Evolutionary conservation across 2,797 vertebrate genomes (phyloP).

Genomic region (Novumbra hubbsi): DNA sequence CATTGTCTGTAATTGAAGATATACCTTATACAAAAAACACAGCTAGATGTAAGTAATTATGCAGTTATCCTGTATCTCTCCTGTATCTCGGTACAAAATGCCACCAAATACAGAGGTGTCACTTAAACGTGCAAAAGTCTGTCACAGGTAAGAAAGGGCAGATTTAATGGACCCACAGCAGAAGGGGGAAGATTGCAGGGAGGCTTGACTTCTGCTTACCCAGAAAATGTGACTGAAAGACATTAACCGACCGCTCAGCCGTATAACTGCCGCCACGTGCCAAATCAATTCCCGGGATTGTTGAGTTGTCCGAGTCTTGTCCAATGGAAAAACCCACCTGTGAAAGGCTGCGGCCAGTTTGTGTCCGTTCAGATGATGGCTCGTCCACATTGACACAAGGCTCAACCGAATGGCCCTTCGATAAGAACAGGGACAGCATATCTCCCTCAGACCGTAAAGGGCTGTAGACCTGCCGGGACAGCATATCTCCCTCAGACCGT

Average conservation of each 20-base stretch:
- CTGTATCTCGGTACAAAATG: constrained; percentile 46
- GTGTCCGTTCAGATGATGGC: not conserved
- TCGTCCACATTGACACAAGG: too few species aligned
- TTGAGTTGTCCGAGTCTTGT: not conserved
- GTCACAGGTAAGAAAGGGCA: constrained; percentile 44
- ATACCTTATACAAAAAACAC: too few species aligned
- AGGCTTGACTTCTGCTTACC: constrained; percentile 23
- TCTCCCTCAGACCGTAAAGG: too few species aligned
- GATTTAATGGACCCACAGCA: constrained; percentile 37
- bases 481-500: too few species aligned
- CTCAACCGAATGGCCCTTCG: too few species aligned
- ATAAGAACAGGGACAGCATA: too few species aligned
- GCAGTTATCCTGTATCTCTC: constrained; percentile 7
- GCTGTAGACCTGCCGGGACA: too few species aligned
- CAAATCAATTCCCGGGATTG: not conserved
- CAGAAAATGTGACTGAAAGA: constrained; percentile 19
- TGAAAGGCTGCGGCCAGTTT: not conserved
- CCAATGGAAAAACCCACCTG: not conserved
- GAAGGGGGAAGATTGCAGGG: constrained; percentile 28
- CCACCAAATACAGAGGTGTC: constrained; percentile 66
- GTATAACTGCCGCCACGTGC: not conserved
- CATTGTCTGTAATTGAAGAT: too few species aligned
- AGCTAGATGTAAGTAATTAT: constrained; percentile 23
- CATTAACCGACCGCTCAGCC: constrained; percentile 3
- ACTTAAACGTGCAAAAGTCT: constrained; percentile 64